Evolutionary conservation across 1,140 invertebrate genomes (phyloP).

Genomic region (Dendroctonus valens): DNA sequence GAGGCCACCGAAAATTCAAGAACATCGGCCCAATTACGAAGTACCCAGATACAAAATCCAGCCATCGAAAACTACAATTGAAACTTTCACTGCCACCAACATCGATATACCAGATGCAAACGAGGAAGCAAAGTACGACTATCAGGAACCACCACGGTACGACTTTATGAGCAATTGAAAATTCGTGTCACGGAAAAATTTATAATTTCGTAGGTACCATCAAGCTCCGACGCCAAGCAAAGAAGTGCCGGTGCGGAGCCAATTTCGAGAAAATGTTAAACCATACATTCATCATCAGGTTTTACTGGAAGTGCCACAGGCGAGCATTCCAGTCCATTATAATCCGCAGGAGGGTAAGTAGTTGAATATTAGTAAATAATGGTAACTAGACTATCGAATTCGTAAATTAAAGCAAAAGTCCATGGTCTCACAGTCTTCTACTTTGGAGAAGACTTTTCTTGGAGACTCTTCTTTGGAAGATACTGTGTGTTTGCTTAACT

Average conservation of each 20-base stretch:
- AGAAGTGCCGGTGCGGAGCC: slow-evolving; percentile 2
- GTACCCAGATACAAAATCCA: slow-evolving; percentile 25
- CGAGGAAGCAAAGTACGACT: slow-evolving; percentile 7
- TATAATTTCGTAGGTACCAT: slow-evolving; percentile 14
- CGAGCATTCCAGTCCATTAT: slow-evolving; percentile 14
- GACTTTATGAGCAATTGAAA: neutral
- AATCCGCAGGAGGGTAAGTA: slow-evolving; percentile 8
- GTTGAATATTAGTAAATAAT: neutral
- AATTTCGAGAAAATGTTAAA: slow-evolving; percentile 18
- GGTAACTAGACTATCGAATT: too few relatives aligned
- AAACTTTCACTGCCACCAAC: slow-evolving; percentile 46
- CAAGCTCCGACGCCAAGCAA: slow-evolving; percentile 7
- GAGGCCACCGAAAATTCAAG: slow-evolving; percentile 15
- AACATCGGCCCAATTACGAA: slow-evolving; percentile 5
- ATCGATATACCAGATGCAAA: slow-evolving; percentile 40
- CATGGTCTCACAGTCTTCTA: too few relatives aligned
- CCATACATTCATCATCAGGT: slow-evolving; percentile 27
- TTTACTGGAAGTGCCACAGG: slow-evolving; percentile 25
- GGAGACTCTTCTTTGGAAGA: too few relatives aligned
- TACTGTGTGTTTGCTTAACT: too few relatives aligned
- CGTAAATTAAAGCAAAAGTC: too few relatives aligned
- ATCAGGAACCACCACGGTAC: slow-evolving; percentile 16
- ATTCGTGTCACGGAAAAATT: neutral
- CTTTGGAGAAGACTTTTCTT: too few relatives aligned
- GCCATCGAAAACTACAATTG: slow-evolving; percentile 44